Base-by-base conservation (phyloP, 2,888 invertebrate genomes). In the Amblyjoppa proteus region DNA sequence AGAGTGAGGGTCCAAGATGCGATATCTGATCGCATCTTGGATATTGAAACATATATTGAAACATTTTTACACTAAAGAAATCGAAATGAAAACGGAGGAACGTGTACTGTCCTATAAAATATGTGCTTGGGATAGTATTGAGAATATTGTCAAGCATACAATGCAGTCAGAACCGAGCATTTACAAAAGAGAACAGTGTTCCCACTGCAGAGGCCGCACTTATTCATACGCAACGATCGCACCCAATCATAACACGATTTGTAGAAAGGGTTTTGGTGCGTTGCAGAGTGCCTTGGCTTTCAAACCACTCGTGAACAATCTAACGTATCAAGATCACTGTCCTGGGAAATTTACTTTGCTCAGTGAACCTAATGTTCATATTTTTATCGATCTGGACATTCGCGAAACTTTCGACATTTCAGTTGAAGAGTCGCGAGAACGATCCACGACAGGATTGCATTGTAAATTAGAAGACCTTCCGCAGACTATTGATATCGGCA, bases 321-420 rank as follows among this genome's bases (percentile, higher is more conserved):
- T 70, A 6, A n/a, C 2, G 6, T 78, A 70, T 61, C 20, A 20
- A 9, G 4, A 58, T 41, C 38, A 7, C 41, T 51, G 70, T 28
- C 13, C 64, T 51, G 71, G 56, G 1, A 51, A 20, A 38, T 71
- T 64, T 9, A 51, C 61, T 9, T 1, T 38, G 49, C 31, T 34
- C 4, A 61, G 51, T 1, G 45, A 71, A 7, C 64, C n/a, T 0
- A 71, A 71, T 20, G 11, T 51, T 34, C 70, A 79, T 31, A n/a
- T 79, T 38, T 9, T 79, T 2, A 51, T 79, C 16, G 61, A 71
- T 25, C 34, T 71, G 34, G 79, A 79, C 7, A 79, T 71, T 20
- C 71, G 70, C 3, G 16, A 61, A 7, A 16, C 16, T 51, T 20
- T 49, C 31, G 49, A 64, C 31, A 34, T 34, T 49, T 41, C 38